Conservation (phyloP, 2,797 vertebrate genomes). For the Lycodopsis pacificus region DNA sequence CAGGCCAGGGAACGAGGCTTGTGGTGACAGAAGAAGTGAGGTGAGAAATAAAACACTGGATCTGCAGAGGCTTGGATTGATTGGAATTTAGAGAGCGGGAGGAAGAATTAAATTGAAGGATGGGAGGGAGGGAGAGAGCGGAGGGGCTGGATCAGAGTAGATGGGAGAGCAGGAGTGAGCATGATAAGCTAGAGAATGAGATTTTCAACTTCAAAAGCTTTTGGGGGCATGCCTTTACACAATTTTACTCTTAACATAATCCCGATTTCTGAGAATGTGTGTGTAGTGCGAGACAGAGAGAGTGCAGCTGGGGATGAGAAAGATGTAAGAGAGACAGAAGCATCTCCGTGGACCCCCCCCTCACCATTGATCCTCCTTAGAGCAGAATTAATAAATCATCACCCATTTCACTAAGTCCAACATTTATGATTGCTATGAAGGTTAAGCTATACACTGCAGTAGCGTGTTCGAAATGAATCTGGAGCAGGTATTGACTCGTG, state of each 20-base stretch:
- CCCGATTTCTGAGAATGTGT: conserved; percentile 56
- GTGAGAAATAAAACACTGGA: conserved; percentile 61
- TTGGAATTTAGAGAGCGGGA: conserved; percentile 70
- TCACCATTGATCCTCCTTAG: conserved; percentile 45
- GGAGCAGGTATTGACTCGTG: conserved; percentile 36
- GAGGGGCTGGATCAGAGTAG: conserved; percentile 50
- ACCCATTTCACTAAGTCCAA: conserved; percentile 59
- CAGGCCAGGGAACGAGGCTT: conserved; percentile 21
- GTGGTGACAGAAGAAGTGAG: conserved; percentile 53
- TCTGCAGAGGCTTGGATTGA: conserved; percentile 72
- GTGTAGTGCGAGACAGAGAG: conserved; percentile 11
- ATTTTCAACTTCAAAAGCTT: conserved; percentile 74
- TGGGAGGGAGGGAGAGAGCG: conserved; percentile 13
- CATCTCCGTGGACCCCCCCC: conserved; percentile 37
- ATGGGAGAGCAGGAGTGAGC: conserved; percentile 68
- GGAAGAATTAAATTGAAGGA: conserved; percentile 60
- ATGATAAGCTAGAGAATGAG: conserved; percentile 69
- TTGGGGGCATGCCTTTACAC: conserved; percentile 64
- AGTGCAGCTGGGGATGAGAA: conserved; percentile 29
- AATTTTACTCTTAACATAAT: conserved; percentile 74
- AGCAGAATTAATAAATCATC: conserved; percentile 66
- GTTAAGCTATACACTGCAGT: conserved; percentile 48
- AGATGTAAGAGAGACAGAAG: conserved; percentile 50
- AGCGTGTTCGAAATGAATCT: conserved; percentile 43
- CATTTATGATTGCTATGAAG: conserved; percentile 62